Percentiles rank a stretch among this genome's conserved stretches.
These are phyloP conservation scores for Syngnathoides biaculeatus DNA, from an alignment of 2,113 vertebrate species.

Conservation along the genomic window DNA sequence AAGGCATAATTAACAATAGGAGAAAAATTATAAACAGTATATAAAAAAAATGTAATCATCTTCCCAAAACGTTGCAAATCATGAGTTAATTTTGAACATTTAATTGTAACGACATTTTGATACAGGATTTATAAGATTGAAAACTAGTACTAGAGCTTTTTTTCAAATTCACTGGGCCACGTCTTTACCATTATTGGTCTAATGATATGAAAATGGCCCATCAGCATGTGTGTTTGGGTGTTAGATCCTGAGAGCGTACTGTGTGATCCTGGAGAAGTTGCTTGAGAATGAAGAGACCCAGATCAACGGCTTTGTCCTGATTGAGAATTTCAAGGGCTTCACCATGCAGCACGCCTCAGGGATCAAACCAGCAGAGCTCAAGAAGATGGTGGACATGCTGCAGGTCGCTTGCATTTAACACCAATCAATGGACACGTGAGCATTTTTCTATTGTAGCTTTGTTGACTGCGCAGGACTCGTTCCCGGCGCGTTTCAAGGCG, in stretches of 20 bases:
- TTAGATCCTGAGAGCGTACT: constrained; percentile 93
- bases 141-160: no score
- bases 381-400: constrained; percentile 99
- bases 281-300: constrained; percentile 96
- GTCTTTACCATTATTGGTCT: no score
- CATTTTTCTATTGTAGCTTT: not conserved
- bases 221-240: constrained; percentile 1
- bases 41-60: no score
- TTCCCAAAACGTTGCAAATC: no score
- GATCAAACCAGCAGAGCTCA: constrained; percentile 89
- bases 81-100: no score
- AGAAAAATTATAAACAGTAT: no score
- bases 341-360: constrained; percentile 95
- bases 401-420: constrained; percentile 75
- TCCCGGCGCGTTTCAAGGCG: constrained; percentile 95
- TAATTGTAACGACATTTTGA: no score
- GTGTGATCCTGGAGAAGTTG: constrained; percentile 91
- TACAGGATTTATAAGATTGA: no score
- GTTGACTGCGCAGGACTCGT: constrained; percentile 82
- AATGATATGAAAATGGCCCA: no score
- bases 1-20: no score
- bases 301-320: constrained; percentile 94
- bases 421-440: no score
- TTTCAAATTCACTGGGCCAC: no score
- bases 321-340: constrained; percentile 97